Conservation (phyloP, 92 coral and sea anemone species). For the Heteractis magnifica region DNA sequence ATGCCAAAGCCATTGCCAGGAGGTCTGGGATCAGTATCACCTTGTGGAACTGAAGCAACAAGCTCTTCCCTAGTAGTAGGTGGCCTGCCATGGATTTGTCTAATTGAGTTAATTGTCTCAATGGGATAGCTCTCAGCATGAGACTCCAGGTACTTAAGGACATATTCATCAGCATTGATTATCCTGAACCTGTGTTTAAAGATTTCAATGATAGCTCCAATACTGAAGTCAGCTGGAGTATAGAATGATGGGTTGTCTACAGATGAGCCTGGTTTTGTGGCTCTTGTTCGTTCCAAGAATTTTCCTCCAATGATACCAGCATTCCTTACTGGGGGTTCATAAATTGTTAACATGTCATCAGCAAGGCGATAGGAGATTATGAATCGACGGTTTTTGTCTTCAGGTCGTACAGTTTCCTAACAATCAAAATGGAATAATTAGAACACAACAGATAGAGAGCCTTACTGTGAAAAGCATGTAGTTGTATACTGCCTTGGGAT, state of each 20-base stretch:
- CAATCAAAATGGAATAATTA: neutral
- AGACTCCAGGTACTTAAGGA: slow-evolving; percentile 84
- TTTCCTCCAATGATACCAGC: slow-evolving; percentile 99
- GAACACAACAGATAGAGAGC: neutral
- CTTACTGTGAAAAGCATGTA: neutral
- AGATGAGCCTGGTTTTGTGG: slow-evolving; percentile 89
- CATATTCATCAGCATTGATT: slow-evolving; percentile 93
- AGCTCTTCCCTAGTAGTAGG: slow-evolving; percentile 76
- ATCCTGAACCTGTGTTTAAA: slow-evolving; percentile 93
- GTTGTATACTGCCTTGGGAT: neutral
- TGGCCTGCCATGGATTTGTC: slow-evolving; percentile 77
- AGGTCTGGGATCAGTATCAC: slow-evolving; percentile 68
- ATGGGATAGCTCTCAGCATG: slow-evolving; percentile 91
- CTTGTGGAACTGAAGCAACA: slow-evolving; percentile 72
- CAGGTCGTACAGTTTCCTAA: slow-evolving; percentile 93
- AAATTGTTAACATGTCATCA: slow-evolving; percentile 97
- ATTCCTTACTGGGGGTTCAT: slow-evolving; percentile 97
- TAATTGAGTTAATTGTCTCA: slow-evolving; percentile 91
- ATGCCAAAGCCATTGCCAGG: slow-evolving; percentile 63
- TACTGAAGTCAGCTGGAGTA: slow-evolving; percentile 94
- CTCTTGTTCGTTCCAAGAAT: slow-evolving; percentile 95
- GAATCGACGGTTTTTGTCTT: slow-evolving; percentile 95
- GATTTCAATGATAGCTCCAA: slow-evolving; percentile 84
- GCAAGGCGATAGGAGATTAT: slow-evolving; percentile 92
- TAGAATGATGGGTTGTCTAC: slow-evolving; percentile 98